Conservation (phyloP, 92 coral and sea anemone species). For the Pocillopora grandis region DNA sequence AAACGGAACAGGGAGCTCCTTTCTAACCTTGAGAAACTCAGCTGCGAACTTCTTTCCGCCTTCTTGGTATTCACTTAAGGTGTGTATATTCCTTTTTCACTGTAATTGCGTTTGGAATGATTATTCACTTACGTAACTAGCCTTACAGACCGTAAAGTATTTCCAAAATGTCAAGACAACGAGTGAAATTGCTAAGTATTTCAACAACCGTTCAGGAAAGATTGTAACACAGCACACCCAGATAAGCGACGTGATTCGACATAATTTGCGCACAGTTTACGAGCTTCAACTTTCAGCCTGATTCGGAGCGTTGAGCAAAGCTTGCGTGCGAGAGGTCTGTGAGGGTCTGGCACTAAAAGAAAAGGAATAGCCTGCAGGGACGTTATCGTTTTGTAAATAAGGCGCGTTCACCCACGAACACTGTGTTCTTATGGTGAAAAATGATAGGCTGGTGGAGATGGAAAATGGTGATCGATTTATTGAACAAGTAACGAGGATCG, state of each 20-base stretch:
- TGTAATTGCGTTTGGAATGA: background rate
- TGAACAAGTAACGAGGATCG: background rate
- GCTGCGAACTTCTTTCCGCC: background rate
- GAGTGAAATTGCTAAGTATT: background rate
- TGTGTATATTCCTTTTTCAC: background rate
- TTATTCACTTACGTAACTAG: background rate
- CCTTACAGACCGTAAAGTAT: background rate
- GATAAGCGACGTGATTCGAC: background rate
- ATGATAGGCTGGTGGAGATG: background rate
- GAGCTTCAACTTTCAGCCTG: background rate
- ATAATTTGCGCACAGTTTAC: background rate
- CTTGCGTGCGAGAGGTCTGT: background rate
- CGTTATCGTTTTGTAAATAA: too few relatives aligned
- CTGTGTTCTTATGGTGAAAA: background rate
- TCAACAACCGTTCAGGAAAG: background rate
- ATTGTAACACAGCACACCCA: conserved; percentile 1
- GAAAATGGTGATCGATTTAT: too few relatives aligned
- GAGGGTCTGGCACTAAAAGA: background rate
- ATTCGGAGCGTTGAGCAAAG: conserved; percentile 6
- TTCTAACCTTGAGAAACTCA: background rate
- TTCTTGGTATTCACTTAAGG: background rate
- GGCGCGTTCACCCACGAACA: too few relatives aligned
- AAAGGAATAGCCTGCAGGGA: too few relatives aligned
- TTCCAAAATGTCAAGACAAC: background rate
- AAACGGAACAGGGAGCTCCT: background rate